phyloP scores from a whole-genome alignment of 2,113 vertebrate genomes.

The Terrapene triunguis region DNA sequence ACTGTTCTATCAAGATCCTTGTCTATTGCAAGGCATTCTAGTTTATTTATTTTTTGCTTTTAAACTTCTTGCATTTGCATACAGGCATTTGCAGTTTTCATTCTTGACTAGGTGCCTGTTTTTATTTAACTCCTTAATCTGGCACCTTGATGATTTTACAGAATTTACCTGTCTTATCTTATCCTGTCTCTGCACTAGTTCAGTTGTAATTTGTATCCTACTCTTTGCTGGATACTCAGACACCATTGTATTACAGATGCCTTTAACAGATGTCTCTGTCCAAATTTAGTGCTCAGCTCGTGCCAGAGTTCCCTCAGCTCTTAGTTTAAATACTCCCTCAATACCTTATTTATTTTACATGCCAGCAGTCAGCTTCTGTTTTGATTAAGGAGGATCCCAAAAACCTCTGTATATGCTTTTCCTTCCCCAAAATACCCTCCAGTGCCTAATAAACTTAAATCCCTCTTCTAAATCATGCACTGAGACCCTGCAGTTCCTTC shows the following conservation, averaged over 20 bases:
- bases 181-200: not conserved
- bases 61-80: not conserved
- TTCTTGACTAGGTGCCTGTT: not conserved
- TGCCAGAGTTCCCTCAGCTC: not conserved
- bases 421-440: not conserved
- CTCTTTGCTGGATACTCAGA: not conserved
- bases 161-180: not conserved
- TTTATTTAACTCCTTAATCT: not conserved
- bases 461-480: not conserved
- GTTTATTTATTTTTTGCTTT: not conserved
- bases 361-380: not conserved
- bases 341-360: rapidly evolving
- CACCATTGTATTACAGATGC: rapidly evolving
- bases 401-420: not conserved
- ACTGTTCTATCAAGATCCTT: not conserved
- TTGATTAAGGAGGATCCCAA: not conserved
- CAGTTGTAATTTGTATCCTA: not conserved
- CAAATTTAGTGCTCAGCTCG: not conserved
- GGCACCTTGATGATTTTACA: not conserved
- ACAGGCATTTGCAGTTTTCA: not conserved
- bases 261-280: not conserved
- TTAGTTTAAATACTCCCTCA: not conserved
- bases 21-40: not conserved
- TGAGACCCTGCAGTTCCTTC: not conserved
- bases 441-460: not conserved